A percentile compares a stretch with the other conserved stretches of the same genome.
Evolutionary conservation across 2,797 vertebrate species (phyloP).

Genomic region (Natrix natrix): DNA sequence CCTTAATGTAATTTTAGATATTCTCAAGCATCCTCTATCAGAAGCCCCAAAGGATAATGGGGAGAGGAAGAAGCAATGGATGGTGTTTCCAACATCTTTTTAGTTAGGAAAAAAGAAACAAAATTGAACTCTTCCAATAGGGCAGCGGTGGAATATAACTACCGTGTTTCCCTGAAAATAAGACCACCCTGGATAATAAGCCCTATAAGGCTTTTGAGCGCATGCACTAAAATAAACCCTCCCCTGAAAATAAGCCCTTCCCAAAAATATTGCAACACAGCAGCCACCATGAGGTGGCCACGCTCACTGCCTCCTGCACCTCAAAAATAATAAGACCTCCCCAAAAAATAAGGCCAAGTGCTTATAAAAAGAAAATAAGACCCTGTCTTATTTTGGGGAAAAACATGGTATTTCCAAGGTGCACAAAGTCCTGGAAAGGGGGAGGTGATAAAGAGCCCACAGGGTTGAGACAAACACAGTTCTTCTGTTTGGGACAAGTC

Average conservation of each 20-base stretch:
- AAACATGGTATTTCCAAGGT: background rate
- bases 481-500: background rate
- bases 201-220: too few relatives aligned
- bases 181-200: too few relatives aligned
- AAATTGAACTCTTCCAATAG: background rate
- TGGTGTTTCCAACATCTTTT: background rate
- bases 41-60: background rate
- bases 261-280: too few relatives aligned
- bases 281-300: too few relatives aligned
- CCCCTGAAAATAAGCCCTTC: too few relatives aligned
- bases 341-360: too few relatives aligned
- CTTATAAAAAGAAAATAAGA: too few relatives aligned
- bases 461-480: background rate
- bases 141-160: background rate
- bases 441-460: background rate
- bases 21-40: background rate
- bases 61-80: background rate
- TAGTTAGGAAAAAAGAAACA: background rate
- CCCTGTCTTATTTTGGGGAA: too few relatives aligned
- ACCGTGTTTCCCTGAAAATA: too few relatives aligned
- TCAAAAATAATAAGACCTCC: too few relatives aligned
- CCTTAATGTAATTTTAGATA: background rate
- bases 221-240: too few relatives aligned
- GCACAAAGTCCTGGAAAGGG: background rate
- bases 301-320: too few relatives aligned